Evolutionary conservation across 2,113 vertebrate genomes (phyloP).

Genomic region (Rafetus swinhoei): DNA sequence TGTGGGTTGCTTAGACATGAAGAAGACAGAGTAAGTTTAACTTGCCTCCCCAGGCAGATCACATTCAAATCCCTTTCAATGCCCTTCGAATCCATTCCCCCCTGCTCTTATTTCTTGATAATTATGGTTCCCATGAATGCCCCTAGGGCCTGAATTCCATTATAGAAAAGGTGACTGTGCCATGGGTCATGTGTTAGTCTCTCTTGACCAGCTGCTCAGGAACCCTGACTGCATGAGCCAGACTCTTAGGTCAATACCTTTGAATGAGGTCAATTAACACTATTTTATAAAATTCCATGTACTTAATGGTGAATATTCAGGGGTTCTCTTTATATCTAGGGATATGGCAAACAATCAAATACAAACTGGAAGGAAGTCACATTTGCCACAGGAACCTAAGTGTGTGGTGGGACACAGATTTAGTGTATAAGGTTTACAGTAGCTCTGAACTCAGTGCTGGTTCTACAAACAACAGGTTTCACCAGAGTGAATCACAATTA

Average conservation of each 20-base stretch:
- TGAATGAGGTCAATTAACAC: not conserved
- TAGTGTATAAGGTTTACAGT: constrained; percentile 32
- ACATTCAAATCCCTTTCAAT: not conserved
- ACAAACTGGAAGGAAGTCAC: constrained; percentile 52
- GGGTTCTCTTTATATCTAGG: not conserved
- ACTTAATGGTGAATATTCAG: not conserved
- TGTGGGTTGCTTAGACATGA: constrained; percentile 89
- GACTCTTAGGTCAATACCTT: not conserved
- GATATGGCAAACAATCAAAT: not conserved
- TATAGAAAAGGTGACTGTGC: not conserved
- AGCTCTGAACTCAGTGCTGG: constrained; percentile 49
- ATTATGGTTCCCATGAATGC: not conserved
- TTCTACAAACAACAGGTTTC: constrained; percentile 48
- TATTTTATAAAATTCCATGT: not conserved
- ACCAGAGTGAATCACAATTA: constrained; percentile 33
- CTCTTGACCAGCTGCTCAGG: not conserved
- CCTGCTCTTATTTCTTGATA: not conserved
- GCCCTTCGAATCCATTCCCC: not conserved
- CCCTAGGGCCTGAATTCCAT: not conserved
- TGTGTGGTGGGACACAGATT: not conserved
- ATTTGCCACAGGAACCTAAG: constrained; percentile 44
- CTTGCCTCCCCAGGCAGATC: not conserved
- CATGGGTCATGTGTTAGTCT: not conserved
- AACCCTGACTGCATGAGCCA: not conserved
- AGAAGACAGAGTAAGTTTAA: constrained; percentile 16